Conservation (phyloP, 2,888 invertebrate species). For the Piscicola geometra region DNA sequence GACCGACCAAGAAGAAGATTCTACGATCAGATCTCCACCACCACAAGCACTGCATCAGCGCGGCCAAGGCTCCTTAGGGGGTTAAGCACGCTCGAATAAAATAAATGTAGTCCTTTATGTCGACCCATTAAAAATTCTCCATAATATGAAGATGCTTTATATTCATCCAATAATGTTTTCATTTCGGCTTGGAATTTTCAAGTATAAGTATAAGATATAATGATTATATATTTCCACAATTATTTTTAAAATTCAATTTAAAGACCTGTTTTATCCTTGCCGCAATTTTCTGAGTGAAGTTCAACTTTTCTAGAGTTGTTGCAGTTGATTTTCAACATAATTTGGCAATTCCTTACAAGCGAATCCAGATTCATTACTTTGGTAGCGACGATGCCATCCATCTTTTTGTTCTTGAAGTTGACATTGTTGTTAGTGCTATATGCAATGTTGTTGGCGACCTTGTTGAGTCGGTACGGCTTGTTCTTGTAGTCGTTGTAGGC, state of each 20-base stretch:
- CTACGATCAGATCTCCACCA: neutral
- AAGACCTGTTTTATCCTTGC: neutral
- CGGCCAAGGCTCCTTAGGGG: neutral
- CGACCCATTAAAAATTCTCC: no score
- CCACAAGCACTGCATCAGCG: neutral
- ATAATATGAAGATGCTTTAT: no score
- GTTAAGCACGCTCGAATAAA: no score
- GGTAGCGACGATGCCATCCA: neutral
- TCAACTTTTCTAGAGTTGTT: neutral
- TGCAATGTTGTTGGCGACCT: slow-evolving; percentile 2
- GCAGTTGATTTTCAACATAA: neutral
- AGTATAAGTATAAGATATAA: no score
- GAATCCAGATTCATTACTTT: neutral
- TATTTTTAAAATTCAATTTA: no score
- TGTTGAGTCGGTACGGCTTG: neutral
- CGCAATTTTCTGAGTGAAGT: slow-evolving; percentile 7
- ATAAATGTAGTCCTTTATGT: no score
- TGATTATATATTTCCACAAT: no score
- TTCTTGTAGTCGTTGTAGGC: neutral
- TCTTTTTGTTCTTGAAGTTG: neutral
- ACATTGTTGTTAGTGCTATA: neutral
- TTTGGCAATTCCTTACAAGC: neutral
- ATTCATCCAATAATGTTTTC: no score
- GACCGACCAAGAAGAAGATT: neutral
- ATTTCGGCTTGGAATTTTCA: no score